Evolutionary conservation across 1,140 invertebrate genomes (phyloP).

Genomic region (Drosophila lacteicornis): DNA sequence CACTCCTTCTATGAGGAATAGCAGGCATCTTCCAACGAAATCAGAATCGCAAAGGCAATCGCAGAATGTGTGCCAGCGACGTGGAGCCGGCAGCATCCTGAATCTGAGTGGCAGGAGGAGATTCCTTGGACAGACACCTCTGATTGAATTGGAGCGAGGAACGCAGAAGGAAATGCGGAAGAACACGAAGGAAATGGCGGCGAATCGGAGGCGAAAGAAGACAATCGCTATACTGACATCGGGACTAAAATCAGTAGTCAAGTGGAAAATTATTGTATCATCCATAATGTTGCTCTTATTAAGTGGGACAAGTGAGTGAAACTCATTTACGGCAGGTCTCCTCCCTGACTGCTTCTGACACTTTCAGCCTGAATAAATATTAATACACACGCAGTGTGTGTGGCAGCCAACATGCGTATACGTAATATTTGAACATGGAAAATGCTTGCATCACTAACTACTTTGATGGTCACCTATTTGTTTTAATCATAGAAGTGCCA

Average conservation of each 20-base stretch:
- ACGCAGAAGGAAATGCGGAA: slow-evolving; percentile 15
- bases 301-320: slow-evolving; percentile 80
- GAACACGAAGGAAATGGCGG: slow-evolving; percentile 43
- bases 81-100: slow-evolving; percentile 4
- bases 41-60: slow-evolving; percentile 25
- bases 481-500: slow-evolving; percentile 7
- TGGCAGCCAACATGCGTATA: slow-evolving; percentile 28
- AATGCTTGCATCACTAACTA: slow-evolving; percentile 1
- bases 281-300: slow-evolving; percentile 81
- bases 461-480: slow-evolving; percentile 4
- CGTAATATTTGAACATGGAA: slow-evolving; percentile 31
- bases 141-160: slow-evolving; percentile 30
- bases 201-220: slow-evolving; percentile 50
- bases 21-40: slow-evolving; percentile 19
- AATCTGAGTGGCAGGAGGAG: slow-evolving; percentile 27
- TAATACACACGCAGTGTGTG: background rate
- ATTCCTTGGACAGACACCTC: slow-evolving; percentile 34
- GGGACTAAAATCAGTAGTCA: slow-evolving; percentile 79
- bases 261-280: slow-evolving; percentile 84
- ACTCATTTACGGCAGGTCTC: slow-evolving; percentile 32
- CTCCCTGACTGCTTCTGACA: slow-evolving; percentile 29
- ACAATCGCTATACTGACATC: slow-evolving; percentile 57
- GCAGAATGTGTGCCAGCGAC: slow-evolving; percentile 32
- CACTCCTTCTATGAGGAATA: slow-evolving; percentile 29
- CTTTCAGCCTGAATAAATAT: slow-evolving; percentile 26